phyloP scores from a whole-genome alignment of 2,888 invertebrate species.

The Orthosia incerta region DNA sequence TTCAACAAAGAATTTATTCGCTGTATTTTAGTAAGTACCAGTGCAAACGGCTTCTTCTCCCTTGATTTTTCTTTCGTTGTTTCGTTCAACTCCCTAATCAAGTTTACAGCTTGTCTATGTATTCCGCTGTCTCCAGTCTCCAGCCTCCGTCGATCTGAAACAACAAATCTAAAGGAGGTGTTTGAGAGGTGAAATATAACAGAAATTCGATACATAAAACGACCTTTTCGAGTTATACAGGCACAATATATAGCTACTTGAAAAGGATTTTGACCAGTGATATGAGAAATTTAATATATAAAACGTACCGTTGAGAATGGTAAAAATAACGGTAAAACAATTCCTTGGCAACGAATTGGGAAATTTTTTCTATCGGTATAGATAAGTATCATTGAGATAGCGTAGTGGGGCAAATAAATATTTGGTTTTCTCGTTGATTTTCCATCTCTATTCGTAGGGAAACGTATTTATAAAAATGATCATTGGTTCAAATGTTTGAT shows the following conservation, averaged over 20 bases:
- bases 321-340: constrained; percentile 23
- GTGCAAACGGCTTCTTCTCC: constrained; percentile 80
- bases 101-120: constrained; percentile 81
- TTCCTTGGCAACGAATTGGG: background rate
- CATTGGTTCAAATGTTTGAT: background rate
- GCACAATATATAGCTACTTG: constrained; percentile 16
- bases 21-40: constrained; percentile 78
- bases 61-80: constrained; percentile 83
- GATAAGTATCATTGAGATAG: background rate
- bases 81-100: constrained; percentile 85
- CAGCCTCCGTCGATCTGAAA: constrained; percentile 67
- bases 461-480: background rate
- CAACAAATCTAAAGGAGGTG: constrained; percentile 49
- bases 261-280: constrained; percentile 39
- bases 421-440: background rate
- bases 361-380: background rate
- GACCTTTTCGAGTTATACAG: constrained; percentile 37
- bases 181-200: constrained; percentile 48
- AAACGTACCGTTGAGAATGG: constrained; percentile 17
- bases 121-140: constrained; percentile 72
- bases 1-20: constrained; percentile 75
- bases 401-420: background rate
- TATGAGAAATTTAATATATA: constrained; percentile 39
- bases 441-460: background rate
- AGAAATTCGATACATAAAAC: constrained; percentile 50